Conservation (phyloP, 1,140 invertebrate species). For the Neotoxoptera formosana region DNA sequence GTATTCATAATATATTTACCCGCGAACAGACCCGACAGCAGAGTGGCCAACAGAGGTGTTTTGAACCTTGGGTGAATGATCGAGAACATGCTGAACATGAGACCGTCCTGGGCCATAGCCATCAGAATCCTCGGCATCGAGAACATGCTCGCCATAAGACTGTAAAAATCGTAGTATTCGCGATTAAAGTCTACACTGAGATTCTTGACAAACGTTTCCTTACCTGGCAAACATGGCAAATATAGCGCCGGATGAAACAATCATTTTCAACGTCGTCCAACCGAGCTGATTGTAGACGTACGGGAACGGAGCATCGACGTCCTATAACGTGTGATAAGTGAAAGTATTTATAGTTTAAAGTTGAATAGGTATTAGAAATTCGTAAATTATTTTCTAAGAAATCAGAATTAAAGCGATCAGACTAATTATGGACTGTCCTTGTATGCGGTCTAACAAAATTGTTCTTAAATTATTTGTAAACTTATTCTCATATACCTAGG, state of each 20-base stretch:
- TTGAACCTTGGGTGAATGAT: conserved; percentile 74
- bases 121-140: conserved; percentile 86
- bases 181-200: not conserved
- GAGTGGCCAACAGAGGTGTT: conserved; percentile 82
- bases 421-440: not conserved
- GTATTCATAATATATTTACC: conserved; percentile 58
- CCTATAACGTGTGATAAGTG: conserved; percentile 65
- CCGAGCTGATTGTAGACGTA: conserved; percentile 79
- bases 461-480: not conserved
- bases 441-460: not conserved
- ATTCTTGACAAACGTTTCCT: not conserved
- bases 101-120: conserved; percentile 85
- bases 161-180: conserved; percentile 64
- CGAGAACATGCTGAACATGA: conserved; percentile 79
- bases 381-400: not conserved
- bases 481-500: not conserved
- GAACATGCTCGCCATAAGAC: conserved; percentile 86
- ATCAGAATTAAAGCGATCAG: not conserved
- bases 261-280: conserved; percentile 78
- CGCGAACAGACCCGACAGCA: conserved; percentile 73
- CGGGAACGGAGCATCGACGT: conserved; percentile 83
- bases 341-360: not conserved
- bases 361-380: not conserved
- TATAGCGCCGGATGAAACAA: conserved; percentile 86
- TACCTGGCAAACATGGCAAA: conserved; percentile 68